phyloP scores from a whole-genome alignment of 2,888 invertebrate species.

The Drosophila testacea region DNA sequence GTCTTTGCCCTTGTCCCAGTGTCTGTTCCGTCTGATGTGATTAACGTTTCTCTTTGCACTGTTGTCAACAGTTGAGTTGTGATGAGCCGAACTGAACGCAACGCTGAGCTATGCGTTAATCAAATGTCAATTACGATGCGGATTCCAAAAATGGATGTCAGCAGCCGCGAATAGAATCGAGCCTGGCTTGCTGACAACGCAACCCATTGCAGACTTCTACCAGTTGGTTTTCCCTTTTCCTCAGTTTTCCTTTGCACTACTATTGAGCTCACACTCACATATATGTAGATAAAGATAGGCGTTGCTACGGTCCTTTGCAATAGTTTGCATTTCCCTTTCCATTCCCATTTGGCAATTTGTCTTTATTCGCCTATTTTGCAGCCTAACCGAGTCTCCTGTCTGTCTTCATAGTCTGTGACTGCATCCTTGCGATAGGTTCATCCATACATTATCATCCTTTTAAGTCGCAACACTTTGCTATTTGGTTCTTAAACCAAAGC shows the following conservation, averaged over 20 bases:
- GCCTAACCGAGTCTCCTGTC: background rate
- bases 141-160: constrained; percentile 50
- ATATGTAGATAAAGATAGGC: background rate
- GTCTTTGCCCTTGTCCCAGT: constrained; percentile 13
- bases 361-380: constrained; percentile 35
- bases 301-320: background rate
- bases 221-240: constrained; percentile 44
- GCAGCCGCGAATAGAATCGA: constrained; percentile 13
- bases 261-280: constrained; percentile 9
- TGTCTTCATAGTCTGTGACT: background rate
- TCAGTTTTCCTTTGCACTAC: constrained; percentile 24
- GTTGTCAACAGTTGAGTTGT: constrained; percentile 27
- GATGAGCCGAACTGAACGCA: constrained; percentile 4
- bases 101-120: constrained; percentile 55
- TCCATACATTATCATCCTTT: background rate
- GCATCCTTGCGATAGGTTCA: constrained; percentile 1
- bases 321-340: background rate
- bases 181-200: constrained; percentile 34
- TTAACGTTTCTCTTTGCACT: constrained; percentile 43
- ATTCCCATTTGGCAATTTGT: constrained; percentile 46
- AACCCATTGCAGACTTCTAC: constrained; percentile 18
- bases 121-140: constrained; percentile 62
- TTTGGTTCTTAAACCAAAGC: background rate
- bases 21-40: constrained; percentile 26
- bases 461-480: background rate